Evolutionary conservation across 1,140 invertebrate genomes (phyloP).

Genomic region (Panagrolaimus sp.): DNA sequence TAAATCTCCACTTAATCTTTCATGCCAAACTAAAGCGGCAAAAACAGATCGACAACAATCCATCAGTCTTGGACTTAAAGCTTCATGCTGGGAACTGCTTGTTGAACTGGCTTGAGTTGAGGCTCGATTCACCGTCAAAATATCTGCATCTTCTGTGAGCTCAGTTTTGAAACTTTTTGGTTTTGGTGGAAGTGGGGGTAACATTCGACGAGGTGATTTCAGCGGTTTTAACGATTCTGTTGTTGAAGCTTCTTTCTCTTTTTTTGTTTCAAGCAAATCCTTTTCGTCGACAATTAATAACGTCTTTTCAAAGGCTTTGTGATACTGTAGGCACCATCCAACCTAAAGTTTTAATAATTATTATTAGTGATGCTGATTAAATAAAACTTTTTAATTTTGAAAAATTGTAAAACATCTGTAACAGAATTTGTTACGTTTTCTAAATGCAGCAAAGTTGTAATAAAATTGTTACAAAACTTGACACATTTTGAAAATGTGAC

Average conservation of each 20-base stretch:
- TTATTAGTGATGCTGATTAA: no score
- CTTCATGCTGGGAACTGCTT: conserved; percentile 62
- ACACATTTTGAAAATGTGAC: no score
- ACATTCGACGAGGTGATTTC: not conserved
- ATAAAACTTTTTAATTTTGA: no score
- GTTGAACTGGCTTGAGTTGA: not conserved
- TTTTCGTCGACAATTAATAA: not conserved
- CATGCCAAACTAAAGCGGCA: conserved; percentile 91
- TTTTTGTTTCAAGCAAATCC: not conserved
- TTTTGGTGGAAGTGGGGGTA: conserved; percentile 5
- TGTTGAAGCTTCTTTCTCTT: no score
- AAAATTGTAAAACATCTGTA: no score
- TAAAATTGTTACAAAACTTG: no score
- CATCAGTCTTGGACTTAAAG: conserved; percentile 82
- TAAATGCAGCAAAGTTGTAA: no score
- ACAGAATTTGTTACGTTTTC: no score
- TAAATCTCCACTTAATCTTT: conserved; percentile 68
- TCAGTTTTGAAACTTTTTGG: not conserved
- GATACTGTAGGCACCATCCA: conserved; percentile 92
- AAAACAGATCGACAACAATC: conserved; percentile 87
- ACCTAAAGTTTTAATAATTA: conserved; percentile 64
- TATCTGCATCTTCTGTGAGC: not conserved
- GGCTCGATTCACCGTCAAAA: conserved; percentile 4
- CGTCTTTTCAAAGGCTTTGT: not conserved
- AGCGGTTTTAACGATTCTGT: conserved; percentile 68